Percentiles rank a stretch among this genome's conserved stretches.
These are phyloP conservation scores for Albula goreensis DNA, from an alignment of 2,113 vertebrate genomes.

Conservation along the genomic window DNA sequence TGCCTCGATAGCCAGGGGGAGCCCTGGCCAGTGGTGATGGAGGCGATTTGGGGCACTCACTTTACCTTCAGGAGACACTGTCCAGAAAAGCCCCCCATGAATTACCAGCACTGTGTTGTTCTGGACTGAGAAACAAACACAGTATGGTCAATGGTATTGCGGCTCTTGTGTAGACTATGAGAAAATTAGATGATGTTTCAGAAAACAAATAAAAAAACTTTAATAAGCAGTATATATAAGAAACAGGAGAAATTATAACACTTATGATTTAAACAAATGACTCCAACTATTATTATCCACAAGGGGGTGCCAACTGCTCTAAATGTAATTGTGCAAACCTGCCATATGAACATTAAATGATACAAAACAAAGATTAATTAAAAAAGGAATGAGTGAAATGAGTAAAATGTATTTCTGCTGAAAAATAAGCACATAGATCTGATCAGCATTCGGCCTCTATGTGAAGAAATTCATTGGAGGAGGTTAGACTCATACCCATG, in stretches of 20 bases:
- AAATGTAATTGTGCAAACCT: neutral
- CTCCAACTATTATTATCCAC: no score
- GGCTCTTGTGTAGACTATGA: neutral
- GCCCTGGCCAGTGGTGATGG: constrained; percentile 74
- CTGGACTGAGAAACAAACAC: constrained; percentile 60
- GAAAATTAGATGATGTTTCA: no score
- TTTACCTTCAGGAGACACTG: constrained; percentile 58
- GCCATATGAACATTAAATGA: neutral
- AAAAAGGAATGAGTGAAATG: neutral
- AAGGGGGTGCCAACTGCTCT: no score
- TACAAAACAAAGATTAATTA: neutral
- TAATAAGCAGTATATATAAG: no score
- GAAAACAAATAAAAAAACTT: no score
- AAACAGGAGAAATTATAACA: no score
- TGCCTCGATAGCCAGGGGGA: constrained; percentile 82
- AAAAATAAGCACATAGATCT: no score
- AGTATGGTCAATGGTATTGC: no score
- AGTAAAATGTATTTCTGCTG: neutral
- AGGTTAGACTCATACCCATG: constrained; percentile 63
- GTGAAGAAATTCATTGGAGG: no score
- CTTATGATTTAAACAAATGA: no score
- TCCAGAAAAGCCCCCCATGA: constrained; percentile 84
- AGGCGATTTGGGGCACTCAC: constrained; percentile 66
- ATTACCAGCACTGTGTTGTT: constrained; percentile 83
- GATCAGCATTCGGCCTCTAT: no score